Conservation (phyloP, 2,113 vertebrate genomes). For the Channa argus region DNA sequence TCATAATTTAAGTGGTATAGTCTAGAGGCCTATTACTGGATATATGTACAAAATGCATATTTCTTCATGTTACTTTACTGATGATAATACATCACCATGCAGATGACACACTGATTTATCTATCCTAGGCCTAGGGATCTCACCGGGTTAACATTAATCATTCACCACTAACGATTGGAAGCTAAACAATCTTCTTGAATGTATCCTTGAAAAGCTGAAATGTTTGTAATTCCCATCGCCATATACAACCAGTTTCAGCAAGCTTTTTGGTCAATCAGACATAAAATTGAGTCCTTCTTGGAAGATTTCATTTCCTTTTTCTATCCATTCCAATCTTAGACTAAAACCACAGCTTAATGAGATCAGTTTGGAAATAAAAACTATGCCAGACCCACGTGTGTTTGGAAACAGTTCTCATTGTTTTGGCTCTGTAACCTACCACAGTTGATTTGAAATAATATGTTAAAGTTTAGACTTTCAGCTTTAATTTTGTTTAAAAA, state of each 20-base stretch:
- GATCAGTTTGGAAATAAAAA: background rate
- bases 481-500: no score
- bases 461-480: no score
- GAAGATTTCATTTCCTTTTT: background rate
- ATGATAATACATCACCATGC: background rate
- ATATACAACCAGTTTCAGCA: background rate
- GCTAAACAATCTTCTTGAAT: background rate
- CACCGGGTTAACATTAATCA: background rate
- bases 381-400: no score
- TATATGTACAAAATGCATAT: background rate
- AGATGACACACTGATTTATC: constrained; percentile 23
- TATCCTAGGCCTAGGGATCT: background rate
- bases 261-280: no score
- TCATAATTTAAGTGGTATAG: no score
- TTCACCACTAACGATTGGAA: background rate
- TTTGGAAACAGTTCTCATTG: no score
- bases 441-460: no score
- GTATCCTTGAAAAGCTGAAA: background rate
- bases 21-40: background rate
- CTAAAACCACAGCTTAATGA: background rate
- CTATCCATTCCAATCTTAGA: background rate
- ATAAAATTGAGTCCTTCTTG: background rate
- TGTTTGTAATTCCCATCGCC: background rate
- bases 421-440: no score
- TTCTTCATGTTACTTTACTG: background rate